Conservation (phyloP, 92 coral and sea anemone genomes). For the Porites rus region DNA sequence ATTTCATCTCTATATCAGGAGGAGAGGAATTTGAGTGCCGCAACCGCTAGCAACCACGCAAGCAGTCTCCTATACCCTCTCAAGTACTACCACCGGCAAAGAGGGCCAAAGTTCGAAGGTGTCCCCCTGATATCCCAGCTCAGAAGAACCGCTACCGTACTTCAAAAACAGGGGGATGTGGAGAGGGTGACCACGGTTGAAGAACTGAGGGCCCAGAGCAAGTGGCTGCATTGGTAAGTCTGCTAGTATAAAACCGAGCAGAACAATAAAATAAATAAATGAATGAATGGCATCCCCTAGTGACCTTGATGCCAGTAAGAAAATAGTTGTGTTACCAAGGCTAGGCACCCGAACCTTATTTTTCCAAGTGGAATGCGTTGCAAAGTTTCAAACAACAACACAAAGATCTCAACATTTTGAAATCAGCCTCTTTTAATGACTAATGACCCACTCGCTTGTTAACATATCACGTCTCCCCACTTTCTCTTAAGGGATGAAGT, state of each 20-base stretch:
- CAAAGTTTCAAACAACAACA: too few relatives aligned
- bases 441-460: background rate
- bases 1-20: background rate
- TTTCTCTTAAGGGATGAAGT: constrained; percentile 1
- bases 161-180: background rate
- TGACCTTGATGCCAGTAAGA: background rate
- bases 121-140: background rate
- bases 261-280: too few relatives aligned
- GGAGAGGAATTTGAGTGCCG: background rate
- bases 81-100: background rate
- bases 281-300: background rate
- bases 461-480: background rate
- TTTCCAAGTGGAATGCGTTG: too few relatives aligned
- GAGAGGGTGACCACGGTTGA: background rate
- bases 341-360: too few relatives aligned
- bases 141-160: background rate
- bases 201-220: background rate
- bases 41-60: background rate
- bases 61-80: background rate
- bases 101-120: background rate
- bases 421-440: background rate
- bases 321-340: too few relatives aligned
- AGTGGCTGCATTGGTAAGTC: constrained; percentile 2
- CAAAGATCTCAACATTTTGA: background rate
- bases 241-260: background rate